Evolutionary conservation across 2,797 vertebrate genomes (phyloP).

Genomic region (Gymnoscopelus microlampas): DNA sequence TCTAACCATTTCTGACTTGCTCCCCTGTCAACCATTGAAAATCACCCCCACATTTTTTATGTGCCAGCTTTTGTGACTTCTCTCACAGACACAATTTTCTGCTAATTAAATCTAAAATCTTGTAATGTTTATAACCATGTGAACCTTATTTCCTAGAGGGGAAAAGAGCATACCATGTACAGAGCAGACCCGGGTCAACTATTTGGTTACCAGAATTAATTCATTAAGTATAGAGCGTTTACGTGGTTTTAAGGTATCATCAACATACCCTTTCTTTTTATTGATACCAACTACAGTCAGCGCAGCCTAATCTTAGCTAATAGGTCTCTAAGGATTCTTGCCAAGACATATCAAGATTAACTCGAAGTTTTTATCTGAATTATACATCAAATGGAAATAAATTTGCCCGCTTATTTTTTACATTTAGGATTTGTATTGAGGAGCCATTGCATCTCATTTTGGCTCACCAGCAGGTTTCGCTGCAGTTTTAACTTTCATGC

Average conservation of each 20-base stretch:
- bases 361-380: constrained; percentile 19
- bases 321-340: constrained; percentile 32
- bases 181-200: no score
- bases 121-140: no score
- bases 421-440: neutral
- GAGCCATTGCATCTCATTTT: neutral
- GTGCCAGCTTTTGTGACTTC: neutral
- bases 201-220: neutral
- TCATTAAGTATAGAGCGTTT: constrained; percentile 3
- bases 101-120: neutral
- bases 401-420: neutral
- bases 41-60: neutral
- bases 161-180: no score
- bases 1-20: constrained; percentile 13
- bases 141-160: no score
- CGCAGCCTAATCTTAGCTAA: constrained; percentile 24
- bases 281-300: neutral
- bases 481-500: neutral
- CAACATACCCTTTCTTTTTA: neutral
- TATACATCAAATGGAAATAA: constrained; percentile 24
- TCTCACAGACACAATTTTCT: neutral
- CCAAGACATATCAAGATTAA: constrained; percentile 5
- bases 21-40: constrained; percentile 6
- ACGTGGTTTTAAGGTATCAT: neutral
- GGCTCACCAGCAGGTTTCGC: neutral